Conservation (phyloP, 2,888 invertebrate genomes). For the Noctua janthe region DNA sequence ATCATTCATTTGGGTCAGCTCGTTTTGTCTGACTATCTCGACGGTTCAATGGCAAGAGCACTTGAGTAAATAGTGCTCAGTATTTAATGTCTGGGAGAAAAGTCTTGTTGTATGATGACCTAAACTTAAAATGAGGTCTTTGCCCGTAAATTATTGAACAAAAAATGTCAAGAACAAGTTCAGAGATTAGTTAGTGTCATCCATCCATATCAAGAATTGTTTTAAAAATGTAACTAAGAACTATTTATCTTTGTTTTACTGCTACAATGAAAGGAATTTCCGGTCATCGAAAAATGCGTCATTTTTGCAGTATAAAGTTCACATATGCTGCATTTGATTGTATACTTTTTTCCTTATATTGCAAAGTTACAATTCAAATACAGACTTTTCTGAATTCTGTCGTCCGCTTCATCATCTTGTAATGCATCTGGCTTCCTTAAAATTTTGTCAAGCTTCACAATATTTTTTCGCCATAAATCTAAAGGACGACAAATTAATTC, state of each 20-base stretch:
- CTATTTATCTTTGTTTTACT: not conserved
- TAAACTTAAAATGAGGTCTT: not conserved
- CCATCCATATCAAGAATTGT: not conserved
- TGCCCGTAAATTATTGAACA: not conserved
- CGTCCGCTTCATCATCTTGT: not conserved
- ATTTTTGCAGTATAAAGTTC: not conserved
- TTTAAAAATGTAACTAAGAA: not conserved
- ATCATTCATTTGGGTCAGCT: constrained; percentile 68
- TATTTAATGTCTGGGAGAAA: constrained; percentile 29
- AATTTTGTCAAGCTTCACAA: constrained; percentile 22
- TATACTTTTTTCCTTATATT: not conserved
- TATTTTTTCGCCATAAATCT: constrained; percentile 53
- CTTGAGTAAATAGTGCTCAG: constrained; percentile 38
- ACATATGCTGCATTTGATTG: constrained; percentile 8
- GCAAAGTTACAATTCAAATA: not conserved
- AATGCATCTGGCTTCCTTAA: not conserved
- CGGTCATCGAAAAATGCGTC: not conserved
- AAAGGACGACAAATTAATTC: constrained; percentile 83
- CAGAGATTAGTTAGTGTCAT: not conserved
- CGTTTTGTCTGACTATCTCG: constrained; percentile 38
- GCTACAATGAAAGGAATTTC: constrained; percentile 10
- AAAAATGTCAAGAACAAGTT: not conserved
- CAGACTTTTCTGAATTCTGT: not conserved
- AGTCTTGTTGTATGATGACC: not conserved
- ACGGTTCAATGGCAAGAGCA: constrained; percentile 30